Evolutionary conservation across 2,797 vertebrate species (phyloP).

Genomic region (Loris lydekkerianus): DNA sequence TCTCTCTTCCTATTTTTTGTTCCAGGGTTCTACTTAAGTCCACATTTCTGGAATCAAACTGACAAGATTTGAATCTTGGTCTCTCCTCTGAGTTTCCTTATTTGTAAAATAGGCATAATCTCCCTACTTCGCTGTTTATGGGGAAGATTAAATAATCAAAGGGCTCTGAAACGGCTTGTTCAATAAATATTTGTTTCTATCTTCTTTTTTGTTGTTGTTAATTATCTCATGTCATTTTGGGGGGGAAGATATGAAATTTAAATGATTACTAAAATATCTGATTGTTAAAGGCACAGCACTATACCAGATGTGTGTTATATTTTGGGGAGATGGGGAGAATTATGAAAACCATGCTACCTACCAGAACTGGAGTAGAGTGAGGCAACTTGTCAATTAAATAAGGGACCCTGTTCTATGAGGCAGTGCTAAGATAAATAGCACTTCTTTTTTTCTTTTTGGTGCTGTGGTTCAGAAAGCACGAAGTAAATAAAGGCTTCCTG

Average conservation of each 20-base stretch:
- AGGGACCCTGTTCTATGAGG: background rate
- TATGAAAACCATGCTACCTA: background rate
- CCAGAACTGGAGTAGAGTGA: background rate
- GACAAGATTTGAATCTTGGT: background rate
- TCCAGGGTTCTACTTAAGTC: background rate
- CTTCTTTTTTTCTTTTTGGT: background rate
- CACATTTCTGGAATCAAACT: background rate
- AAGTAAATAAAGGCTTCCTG: constrained; percentile 41
- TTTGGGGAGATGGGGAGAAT: background rate
- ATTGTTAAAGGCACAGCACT: background rate
- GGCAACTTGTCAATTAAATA: background rate
- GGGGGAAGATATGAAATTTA: background rate
- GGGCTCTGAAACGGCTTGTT: background rate
- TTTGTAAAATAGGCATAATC: background rate
- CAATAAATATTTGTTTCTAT: background rate
- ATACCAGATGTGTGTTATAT: background rate
- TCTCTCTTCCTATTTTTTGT: background rate
- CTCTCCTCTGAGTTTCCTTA: background rate
- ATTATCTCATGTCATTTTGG: background rate
- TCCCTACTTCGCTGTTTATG: background rate
- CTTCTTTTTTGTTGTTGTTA: background rate
- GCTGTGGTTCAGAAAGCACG: background rate
- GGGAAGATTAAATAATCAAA: constrained; percentile 38
- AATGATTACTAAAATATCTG: constrained; percentile 14
- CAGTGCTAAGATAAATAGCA: background rate